Conservation (phyloP, 1,140 invertebrate species). For the Rhyzopertha dominica region DNA sequence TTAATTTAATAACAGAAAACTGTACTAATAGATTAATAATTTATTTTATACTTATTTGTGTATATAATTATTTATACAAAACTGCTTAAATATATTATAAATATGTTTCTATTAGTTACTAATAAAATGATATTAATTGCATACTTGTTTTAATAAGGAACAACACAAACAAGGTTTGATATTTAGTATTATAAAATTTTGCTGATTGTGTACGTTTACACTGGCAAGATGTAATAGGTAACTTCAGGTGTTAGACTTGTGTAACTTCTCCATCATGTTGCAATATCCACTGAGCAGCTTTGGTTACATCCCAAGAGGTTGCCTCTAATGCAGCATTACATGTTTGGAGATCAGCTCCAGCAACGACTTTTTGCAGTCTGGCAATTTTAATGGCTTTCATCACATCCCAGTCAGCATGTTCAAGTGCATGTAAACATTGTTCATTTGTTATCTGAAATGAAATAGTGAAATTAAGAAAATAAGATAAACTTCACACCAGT, state of each 20-base stretch:
- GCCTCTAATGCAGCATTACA: conserved; percentile 40
- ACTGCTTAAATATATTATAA: too few relatives aligned
- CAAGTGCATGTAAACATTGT: conserved; percentile 73
- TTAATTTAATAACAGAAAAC: too few relatives aligned
- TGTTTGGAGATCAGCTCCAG: conserved; percentile 36
- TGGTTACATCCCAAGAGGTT: conserved; percentile 42
- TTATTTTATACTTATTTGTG: too few relatives aligned
- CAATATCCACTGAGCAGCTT: conserved; percentile 43
- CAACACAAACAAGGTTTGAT: too few relatives aligned
- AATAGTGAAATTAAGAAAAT: conserved; percentile 3
- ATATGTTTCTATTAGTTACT: too few relatives aligned
- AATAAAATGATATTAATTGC: too few relatives aligned
- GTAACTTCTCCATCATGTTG: conserved; percentile 42
- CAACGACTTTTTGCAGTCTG: conserved; percentile 63
- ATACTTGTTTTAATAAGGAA: too few relatives aligned
- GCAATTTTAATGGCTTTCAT: conserved; percentile 84
- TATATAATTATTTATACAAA: too few relatives aligned
- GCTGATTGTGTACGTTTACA: too few relatives aligned
- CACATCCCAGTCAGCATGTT: conserved; percentile 83
- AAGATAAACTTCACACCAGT: conserved; percentile 7
- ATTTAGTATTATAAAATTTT: too few relatives aligned
- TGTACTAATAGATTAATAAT: too few relatives aligned
- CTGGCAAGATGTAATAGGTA: too few relatives aligned
- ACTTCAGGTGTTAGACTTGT: conserved; percentile 30
- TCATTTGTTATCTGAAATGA: conserved; percentile 63